Evolutionary conservation across 2,888 invertebrate genomes (phyloP).

Genomic region (Polyommatus icarus): DNA sequence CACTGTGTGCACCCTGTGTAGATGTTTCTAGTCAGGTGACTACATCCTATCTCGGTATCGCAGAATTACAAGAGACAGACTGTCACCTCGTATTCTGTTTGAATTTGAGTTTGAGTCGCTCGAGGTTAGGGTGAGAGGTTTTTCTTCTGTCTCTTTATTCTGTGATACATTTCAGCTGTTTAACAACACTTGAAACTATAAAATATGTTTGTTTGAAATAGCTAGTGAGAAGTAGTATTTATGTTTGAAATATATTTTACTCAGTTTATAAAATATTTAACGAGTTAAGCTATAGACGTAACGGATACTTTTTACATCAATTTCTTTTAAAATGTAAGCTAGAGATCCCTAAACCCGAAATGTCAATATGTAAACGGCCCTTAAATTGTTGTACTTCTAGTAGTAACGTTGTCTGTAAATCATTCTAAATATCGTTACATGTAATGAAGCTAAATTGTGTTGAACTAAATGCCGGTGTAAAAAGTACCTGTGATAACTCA

Average conservation of each 20-base stretch:
- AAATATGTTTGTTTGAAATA: constrained; percentile 10
- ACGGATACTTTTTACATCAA: constrained; percentile 30
- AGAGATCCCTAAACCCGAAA: not conserved
- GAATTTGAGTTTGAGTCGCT: not conserved
- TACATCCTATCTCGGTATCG: constrained; percentile 69
- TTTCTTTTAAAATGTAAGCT: constrained; percentile 1
- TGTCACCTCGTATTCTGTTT: too few species aligned
- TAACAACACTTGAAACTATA: not conserved
- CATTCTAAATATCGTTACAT: constrained; percentile 1
- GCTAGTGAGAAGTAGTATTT: constrained; percentile 22
- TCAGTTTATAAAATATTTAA: constrained; percentile 7
- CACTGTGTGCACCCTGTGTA: constrained; percentile 43
- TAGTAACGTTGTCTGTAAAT: not conserved
- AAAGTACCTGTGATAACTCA: constrained; percentile 27
- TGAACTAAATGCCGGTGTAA: not conserved
- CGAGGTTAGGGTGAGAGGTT: not conserved
- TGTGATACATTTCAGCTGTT: constrained; percentile 8
- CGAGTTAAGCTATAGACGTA: not conserved
- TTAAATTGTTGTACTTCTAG: not conserved
- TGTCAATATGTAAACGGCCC: constrained; percentile 21
- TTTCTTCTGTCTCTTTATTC: not conserved
- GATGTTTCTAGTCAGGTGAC: constrained; percentile 75
- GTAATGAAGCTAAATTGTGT: not conserved
- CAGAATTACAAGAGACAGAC: not conserved
- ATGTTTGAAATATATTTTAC: constrained; percentile 20